Evolutionary conservation across 2,113 vertebrate genomes (phyloP).

Genomic region (Oncorhynchus keta): DNA sequence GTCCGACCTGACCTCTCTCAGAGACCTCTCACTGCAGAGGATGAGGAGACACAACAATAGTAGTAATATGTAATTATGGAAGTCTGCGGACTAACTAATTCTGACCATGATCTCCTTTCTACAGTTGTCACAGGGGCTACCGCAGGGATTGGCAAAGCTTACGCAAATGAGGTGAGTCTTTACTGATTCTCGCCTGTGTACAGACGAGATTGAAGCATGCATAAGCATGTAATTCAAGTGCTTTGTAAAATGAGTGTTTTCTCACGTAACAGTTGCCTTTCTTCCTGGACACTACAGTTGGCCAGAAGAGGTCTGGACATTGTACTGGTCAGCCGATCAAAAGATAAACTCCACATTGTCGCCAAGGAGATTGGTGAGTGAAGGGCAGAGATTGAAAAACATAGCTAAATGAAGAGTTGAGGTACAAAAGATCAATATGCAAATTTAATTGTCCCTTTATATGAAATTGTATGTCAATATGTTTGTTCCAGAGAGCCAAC

Average conservation of each 20-base stretch:
- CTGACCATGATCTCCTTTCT: slow-evolving; percentile 13
- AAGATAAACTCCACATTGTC: slow-evolving; percentile 55
- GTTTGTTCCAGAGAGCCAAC: slow-evolving; percentile 57
- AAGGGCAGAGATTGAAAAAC: not conserved
- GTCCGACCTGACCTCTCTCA: too few species aligned
- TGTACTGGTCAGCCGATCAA: slow-evolving; percentile 72
- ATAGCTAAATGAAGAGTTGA: too few species aligned
- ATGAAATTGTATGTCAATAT: not conserved
- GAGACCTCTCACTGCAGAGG: too few species aligned
- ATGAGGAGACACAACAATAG: too few species aligned
- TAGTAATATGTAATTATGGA: too few species aligned
- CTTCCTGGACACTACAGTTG: slow-evolving; percentile 59
- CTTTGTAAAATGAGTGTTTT: not conserved
- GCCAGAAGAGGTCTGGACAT: slow-evolving; percentile 78
- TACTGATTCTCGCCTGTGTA: not conserved
- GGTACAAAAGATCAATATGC: too few species aligned
- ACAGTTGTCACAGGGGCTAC: slow-evolving; percentile 81
- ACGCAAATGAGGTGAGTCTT: slow-evolving; percentile 76
- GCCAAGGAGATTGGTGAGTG: slow-evolving; percentile 13
- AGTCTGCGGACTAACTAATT: too few species aligned
- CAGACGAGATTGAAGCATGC: not conserved
- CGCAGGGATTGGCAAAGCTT: slow-evolving; percentile 78
- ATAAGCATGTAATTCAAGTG: not conserved
- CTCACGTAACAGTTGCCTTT: slow-evolving; percentile 26
- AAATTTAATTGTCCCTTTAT: too few species aligned